Conservation (phyloP, 92 coral and sea anemone genomes). For the Umimayanthus chanpuru region DNA sequence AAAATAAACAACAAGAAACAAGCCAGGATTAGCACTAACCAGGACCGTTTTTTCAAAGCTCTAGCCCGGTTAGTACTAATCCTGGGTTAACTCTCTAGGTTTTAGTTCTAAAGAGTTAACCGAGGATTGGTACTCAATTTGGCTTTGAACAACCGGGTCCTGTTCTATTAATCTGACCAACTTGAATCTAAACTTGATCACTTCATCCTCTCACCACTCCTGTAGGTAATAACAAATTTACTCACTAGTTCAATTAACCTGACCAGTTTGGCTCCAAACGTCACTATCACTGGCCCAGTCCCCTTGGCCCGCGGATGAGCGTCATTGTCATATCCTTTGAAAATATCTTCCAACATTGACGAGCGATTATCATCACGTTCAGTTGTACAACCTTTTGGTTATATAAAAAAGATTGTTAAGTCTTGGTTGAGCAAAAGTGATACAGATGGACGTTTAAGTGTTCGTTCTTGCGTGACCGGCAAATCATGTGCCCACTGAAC, state of each 20-base stretch:
- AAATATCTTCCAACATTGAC: conserved; percentile 22
- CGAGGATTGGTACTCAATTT: no score
- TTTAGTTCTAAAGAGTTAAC: no score
- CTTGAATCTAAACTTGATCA: no score
- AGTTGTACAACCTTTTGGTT: conserved; percentile 6
- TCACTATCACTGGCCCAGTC: conserved; percentile 29
- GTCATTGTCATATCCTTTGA: conserved; percentile 34
- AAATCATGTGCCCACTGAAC: not conserved
- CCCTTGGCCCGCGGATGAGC: conserved; percentile 20
- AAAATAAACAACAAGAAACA: no score
- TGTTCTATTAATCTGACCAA: not conserved
- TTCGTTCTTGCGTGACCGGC: not conserved
- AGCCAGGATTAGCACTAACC: no score
- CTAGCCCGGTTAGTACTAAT: no score
- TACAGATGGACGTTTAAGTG: no score
- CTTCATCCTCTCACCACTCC: not conserved
- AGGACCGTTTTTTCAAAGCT: no score
- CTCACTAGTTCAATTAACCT: conserved; percentile 35
- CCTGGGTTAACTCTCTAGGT: no score
- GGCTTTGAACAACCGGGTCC: not conserved
- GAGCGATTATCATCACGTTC: not conserved
- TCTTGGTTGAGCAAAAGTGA: no score
- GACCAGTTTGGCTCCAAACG: conserved; percentile 39
- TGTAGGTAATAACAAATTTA: not conserved
- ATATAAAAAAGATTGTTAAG: not conserved